phyloP scores from a whole-genome alignment of 2,888 invertebrate genomes.

The Athetis lepigone region DNA sequence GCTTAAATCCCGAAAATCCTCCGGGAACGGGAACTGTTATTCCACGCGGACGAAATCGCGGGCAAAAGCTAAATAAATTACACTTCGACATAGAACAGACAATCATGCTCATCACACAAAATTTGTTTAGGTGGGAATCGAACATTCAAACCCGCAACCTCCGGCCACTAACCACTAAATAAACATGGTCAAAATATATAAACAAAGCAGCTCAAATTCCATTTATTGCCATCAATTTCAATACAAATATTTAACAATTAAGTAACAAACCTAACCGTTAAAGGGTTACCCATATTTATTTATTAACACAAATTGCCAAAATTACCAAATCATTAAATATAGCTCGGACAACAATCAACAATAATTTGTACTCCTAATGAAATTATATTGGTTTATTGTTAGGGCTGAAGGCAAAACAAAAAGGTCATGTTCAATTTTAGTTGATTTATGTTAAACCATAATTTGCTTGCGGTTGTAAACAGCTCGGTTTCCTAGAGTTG shows the following conservation, averaged over 20 bases:
- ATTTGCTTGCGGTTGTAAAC: conserved; percentile 28
- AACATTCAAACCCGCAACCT: too few relatives aligned
- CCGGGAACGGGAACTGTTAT: too few relatives aligned
- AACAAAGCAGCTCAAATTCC: too few relatives aligned
- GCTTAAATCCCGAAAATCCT: too few relatives aligned
- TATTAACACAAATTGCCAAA: conserved; percentile 34
- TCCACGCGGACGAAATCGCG: too few relatives aligned
- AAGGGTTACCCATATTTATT: conserved; percentile 42
- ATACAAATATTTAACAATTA: neutral
- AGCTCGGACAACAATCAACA: conserved; percentile 49
- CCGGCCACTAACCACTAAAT: too few relatives aligned
- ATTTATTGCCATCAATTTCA: neutral
- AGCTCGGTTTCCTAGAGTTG: too few relatives aligned
- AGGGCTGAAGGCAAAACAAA: conserved; percentile 13
- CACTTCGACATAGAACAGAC: too few relatives aligned
- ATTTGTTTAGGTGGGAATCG: too few relatives aligned
- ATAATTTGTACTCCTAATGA: conserved; percentile 51
- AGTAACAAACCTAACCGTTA: neutral
- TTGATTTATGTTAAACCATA: conserved; percentile 32
- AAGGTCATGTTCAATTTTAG: conserved; percentile 39
- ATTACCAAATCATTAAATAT: conserved; percentile 42
- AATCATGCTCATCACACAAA: too few relatives aligned
- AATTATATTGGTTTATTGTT: conserved; percentile 41
- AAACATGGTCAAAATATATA: too few relatives aligned
- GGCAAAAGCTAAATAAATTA: too few relatives aligned